These are phyloP conservation scores for Oscheius sp. DNA, from an alignment of 2,888 invertebrate genomes.

Conservation along the genomic window DNA sequence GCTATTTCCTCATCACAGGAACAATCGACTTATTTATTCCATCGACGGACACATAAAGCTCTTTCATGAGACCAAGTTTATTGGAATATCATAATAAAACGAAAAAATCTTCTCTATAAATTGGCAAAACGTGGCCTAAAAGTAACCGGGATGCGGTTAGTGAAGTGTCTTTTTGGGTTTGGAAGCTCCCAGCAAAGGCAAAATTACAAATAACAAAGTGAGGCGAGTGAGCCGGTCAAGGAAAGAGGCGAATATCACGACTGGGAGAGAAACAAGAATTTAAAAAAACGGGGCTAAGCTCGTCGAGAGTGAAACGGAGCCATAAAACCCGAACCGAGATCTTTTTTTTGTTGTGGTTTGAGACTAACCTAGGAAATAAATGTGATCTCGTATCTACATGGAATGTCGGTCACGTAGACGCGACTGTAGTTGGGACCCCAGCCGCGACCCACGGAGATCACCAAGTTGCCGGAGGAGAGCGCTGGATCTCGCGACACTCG, in stretches of 20 bases:
- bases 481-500: conserved; percentile 41
- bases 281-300: conserved; percentile 26
- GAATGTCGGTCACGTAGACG: conserved; percentile 61
- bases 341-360: too few relatives aligned
- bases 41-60: too few relatives aligned
- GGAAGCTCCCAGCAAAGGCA: not conserved
- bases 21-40: not conserved
- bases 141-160: conserved; percentile 13
- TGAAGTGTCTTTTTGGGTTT: not conserved
- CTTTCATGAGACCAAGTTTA: conserved; percentile 27
- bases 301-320: conserved; percentile 25
- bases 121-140: conserved; percentile 22
- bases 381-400: conserved; percentile 65
- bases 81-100: conserved; percentile 27
- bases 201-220: conserved; percentile 9
- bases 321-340: conserved; percentile 8
- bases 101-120: not conserved
- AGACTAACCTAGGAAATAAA: conserved; percentile 42
- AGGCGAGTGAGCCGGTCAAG: conserved; percentile 27
- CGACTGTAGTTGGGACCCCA: conserved; percentile 68
- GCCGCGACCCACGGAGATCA: conserved; percentile 63
- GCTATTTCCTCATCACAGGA: conserved; percentile 8
- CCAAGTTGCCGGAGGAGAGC: conserved; percentile 40
- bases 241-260: conserved; percentile 16
- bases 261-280: too few relatives aligned